These are phyloP conservation scores for Oryzias sinensis DNA, from an alignment of 2,797 vertebrate genomes.

Conservation along the genomic window DNA sequence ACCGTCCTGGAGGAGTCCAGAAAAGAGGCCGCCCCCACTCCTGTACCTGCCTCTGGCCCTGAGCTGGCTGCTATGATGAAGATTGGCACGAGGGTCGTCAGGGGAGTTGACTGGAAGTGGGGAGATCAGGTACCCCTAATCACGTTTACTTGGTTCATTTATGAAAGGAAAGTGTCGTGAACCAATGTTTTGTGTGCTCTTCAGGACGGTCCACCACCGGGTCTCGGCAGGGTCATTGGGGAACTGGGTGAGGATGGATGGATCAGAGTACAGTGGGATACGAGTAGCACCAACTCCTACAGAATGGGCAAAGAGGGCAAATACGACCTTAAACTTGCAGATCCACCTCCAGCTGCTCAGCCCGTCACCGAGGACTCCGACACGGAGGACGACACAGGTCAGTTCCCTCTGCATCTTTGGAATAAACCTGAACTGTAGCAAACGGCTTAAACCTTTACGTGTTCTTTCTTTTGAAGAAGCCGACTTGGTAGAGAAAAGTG, in stretches of 20 bases:
- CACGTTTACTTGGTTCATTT: not conserved
- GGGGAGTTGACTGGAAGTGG: constrained; percentile 99
- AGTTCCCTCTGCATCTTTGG: constrained; percentile 11
- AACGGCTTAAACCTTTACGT: not conserved
- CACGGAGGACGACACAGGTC: constrained; percentile 94
- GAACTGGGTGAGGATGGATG: constrained; percentile 97
- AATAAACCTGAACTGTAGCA: not conserved
- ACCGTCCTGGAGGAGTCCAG: constrained; percentile 95
- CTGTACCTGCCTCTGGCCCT: constrained; percentile 92
- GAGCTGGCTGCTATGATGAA: constrained; percentile 98
- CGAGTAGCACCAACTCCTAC: constrained; percentile 98
- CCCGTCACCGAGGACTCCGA: constrained; percentile 91
- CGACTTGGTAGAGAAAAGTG: constrained; percentile 87
- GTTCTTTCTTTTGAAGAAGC: constrained; percentile 75
- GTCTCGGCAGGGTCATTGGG: constrained; percentile 94
- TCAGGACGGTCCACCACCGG: constrained; percentile 93
- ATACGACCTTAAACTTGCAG: constrained; percentile 94
- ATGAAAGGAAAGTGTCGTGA: too few species aligned
- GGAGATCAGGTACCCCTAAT: constrained; percentile 89
- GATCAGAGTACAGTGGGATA: constrained; percentile 99
- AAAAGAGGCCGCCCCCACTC: constrained; percentile 87
- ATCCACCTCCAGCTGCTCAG: constrained; percentile 85
- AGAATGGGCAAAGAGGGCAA: constrained; percentile 99
- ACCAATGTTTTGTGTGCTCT: not conserved
- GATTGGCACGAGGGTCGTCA: constrained; percentile 96